Evolutionary conservation across 2,888 invertebrate genomes (phyloP), one percentile per base, ranked within the genome.

Genomic region (Lamellibrachia columna): DNA sequence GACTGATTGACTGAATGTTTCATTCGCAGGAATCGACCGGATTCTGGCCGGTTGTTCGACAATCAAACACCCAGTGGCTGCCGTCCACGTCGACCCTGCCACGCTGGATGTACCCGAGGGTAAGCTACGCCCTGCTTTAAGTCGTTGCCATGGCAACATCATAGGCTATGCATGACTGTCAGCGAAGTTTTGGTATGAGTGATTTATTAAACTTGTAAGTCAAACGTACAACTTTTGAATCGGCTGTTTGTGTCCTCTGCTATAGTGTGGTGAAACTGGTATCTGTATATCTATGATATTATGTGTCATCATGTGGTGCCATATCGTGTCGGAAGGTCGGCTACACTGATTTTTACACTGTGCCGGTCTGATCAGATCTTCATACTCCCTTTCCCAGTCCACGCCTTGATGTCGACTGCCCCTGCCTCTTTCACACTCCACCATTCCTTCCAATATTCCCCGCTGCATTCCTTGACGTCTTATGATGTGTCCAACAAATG

Each of bases 11-110:
- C 55, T 55, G 55, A 9, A 3, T 75, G 15, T n/a, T 75, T 75
- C 75, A 22, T 6, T 92, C 92, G 60, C 90, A 94, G 94, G 94
- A 9, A 94, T 94, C 28, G 94, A 94, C 92, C 91, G 94, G 22
- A 94, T 94, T 53, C 92, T 94, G 28, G 92, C 93, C 0, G 93
- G 93, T 22, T 92, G 94, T 91, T 53, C 93, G 11, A 75, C 93
- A 53, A 75, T 90, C 28, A 53, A 55, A 91, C 93, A 90, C 90
- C 92, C 53, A 0, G 60, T 55, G 11, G 28, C 92, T 9, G 52
- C 92, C 4, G 92, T 91, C 11, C 90, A 53, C 9, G 75, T 93
- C 7, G 93, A 93, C 91, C 92, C 93, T 52, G 75, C 92, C 40
- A 60, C 93, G 9, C 91, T 93, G 90, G 93, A 93, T 40, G 90